Base-by-base conservation (phyloP, 1,140 invertebrate species). In the Lasaia peninsularis region DNA sequence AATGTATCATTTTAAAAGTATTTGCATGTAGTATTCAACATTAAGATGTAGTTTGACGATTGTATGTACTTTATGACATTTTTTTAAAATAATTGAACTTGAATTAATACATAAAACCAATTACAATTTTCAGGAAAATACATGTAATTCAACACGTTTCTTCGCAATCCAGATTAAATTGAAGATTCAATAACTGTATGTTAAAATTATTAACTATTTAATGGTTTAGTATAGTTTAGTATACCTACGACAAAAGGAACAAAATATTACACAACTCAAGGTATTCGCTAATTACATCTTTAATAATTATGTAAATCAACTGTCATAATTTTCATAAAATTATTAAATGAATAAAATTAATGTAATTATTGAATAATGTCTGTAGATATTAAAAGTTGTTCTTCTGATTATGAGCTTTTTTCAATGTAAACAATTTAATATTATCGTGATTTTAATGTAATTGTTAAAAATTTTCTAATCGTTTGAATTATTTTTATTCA, bases 81-180 rank as follows among this genome's bases (percentile, higher is more conserved):
- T 49, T 8, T 18, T 49, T 24, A 28, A 0, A 28, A 28, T 28
- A n/a, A n/a, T n/a, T n/a, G n/a, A n/a, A n/a, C n/a, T 28, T 28
- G 8, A 28, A 28, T 4, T 3, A 28, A 28, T 28, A 28, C 5
- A 28, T 28, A 7, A 6, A 28, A 28, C 8, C 14, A 16, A 2
- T 40, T 16, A 16, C 21, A 18, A 32, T 34, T 79, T 79, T 52
- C 79, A 82, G 79, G 77, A 82, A 82, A 82, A 75, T 82, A 82
- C 56, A 78, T 82, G 75, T 82, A 82, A 79, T 60, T 60, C 59
- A 63, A 58, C 64, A 62, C 24, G 24, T 28, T 28, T 7, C 37
- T 16, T 58, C 64, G 59, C 69, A 75, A 66, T 65, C 51, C 58
- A 71, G 62, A 68, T 69, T 67, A 61, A 69, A 21, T 40, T 11